phyloP scores from a whole-genome alignment of 2,113 vertebrate genomes.

The Phainopepla nitens region DNA sequence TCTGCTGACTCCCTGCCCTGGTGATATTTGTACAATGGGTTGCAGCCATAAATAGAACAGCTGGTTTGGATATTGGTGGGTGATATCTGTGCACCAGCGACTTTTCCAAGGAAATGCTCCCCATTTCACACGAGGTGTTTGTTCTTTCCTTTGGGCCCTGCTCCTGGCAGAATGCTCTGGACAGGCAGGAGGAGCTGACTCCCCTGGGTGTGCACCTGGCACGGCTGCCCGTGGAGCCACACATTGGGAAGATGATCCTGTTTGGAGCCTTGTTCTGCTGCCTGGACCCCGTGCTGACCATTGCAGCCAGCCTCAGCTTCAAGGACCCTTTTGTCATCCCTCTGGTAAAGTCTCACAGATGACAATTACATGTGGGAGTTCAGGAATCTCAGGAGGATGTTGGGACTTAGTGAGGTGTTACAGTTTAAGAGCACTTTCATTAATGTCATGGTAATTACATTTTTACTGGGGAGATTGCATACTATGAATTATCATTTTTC shows the following conservation, averaged over 20 bases:
- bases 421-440: neutral
- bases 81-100: fast-evolving
- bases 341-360: constrained; percentile 75
- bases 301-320: constrained; percentile 97
- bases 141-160: neutral
- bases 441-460: neutral
- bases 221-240: constrained; percentile 91
- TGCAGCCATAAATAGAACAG: neutral
- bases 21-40: neutral
- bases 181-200: constrained; percentile 88
- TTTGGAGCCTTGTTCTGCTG: constrained; percentile 94
- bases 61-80: neutral
- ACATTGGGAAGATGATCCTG: constrained; percentile 97
- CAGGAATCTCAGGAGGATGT: neutral
- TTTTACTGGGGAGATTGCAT: neutral
- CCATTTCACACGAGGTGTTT: fast-evolving
- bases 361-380: neutral
- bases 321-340: constrained; percentile 98
- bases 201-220: constrained; percentile 92
- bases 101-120: neutral
- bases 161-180: constrained; percentile 86
- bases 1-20: neutral
- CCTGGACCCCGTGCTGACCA: constrained; percentile 91
- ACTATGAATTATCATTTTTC: neutral
- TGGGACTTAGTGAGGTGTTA: neutral